Evolutionary conservation across 2,888 invertebrate species (phyloP).

Genomic region (Ganaspis brasiliensis): DNA sequence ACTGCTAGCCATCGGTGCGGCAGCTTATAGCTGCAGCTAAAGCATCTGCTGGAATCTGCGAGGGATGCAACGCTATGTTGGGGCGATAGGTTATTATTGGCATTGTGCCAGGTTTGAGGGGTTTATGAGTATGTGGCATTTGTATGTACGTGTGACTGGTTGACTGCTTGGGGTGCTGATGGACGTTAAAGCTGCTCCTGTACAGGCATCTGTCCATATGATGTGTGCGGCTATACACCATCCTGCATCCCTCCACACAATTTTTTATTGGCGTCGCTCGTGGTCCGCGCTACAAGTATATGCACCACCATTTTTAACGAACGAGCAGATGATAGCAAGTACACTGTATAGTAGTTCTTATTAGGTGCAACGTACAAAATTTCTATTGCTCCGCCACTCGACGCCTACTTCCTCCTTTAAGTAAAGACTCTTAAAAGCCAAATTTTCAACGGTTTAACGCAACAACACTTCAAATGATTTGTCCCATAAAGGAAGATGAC

Average conservation of each 20-base stretch:
- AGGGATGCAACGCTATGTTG: slow-evolving; percentile 68
- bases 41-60: slow-evolving; percentile 79
- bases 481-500: not conserved
- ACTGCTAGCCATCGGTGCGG: slow-evolving; percentile 47
- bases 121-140: slow-evolving; percentile 63
- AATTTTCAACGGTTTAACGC: not conserved
- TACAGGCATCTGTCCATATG: slow-evolving; percentile 71
- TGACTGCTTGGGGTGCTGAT: slow-evolving; percentile 67
- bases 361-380: not conserved
- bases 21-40: slow-evolving; percentile 48
- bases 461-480: not conserved
- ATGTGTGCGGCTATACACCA: slow-evolving; percentile 65
- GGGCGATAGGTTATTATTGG: slow-evolving; percentile 78
- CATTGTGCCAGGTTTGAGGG: slow-evolving; percentile 69
- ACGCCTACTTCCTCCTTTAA: slow-evolving; percentile 18
- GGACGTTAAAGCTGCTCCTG: slow-evolving; percentile 64
- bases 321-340: not conserved
- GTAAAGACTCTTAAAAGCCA: slow-evolving; percentile 23
- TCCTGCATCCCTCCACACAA: not conserved
- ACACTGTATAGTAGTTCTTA: not conserved
- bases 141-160: slow-evolving; percentile 53
- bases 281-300: slow-evolving; percentile 7
- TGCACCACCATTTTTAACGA: slow-evolving; percentile 11
- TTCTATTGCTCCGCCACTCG: slow-evolving; percentile 7
- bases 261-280: slow-evolving; percentile 28